Evolutionary conservation across 2,797 vertebrate species (phyloP), one percentile per base, ranked within the genome.

Genomic region (Monodelphis domestica): DNA sequence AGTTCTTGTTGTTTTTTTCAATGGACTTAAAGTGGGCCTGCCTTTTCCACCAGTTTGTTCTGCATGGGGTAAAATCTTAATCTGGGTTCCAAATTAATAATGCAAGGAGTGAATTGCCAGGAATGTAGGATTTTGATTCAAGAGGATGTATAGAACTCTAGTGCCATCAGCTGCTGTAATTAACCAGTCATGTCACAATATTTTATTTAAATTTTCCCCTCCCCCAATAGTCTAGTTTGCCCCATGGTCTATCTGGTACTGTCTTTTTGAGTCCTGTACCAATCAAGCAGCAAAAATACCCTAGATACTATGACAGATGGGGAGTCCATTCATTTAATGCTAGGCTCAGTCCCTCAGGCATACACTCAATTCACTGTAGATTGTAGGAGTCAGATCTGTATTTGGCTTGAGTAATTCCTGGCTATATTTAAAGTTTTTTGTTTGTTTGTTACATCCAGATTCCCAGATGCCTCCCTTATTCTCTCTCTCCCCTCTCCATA

Each of bases 1-100:
- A 98, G 88, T 94, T 95, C 95, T 96, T 96, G 98, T 99, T 99
- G 98, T 98, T 98, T 97, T 97, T 91, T 92, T 98, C 98, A 98
- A 98, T 98, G 98, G 98, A 95, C 97, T 97, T 97, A 98, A 98
- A 98, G 98, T 97, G 94, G 92, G 95, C 95, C 96, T 98, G 98
- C 98, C 98, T 98, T 98, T 98, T 98, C 98, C 98, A 98, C 70
- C 70, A n/a, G n/a, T 84, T 84, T 84, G 38, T 84, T 84, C 70
- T 93, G 24, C 51, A 87, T 3, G 52, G 70, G 63, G 59, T 93
- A 97, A 96, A 97, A 96, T 96, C 97, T 96, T 98, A 97, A 96
- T 98, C 98, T 97, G 97, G 92, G 96, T 97, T 97, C 95, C 95
- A 96, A 98, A 97, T 98, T 97, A 97, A 97, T 97, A 97, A 98